These are phyloP conservation scores for Clivina fossor DNA, from an alignment of 2,888 invertebrate species.

Conservation along the genomic window DNA sequence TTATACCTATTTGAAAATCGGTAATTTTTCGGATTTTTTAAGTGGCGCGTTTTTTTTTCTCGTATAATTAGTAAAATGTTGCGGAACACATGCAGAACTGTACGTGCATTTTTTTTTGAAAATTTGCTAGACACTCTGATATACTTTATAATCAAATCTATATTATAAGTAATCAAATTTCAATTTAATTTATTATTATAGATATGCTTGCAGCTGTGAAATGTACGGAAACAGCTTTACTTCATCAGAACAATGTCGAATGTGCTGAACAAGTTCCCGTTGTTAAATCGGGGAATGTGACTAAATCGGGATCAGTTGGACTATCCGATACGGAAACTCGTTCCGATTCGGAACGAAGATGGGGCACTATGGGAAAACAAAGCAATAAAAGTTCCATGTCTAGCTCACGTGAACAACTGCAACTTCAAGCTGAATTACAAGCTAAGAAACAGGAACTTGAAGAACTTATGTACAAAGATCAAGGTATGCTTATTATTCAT, in stretches of 20 bases:
- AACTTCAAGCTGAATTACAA: slow-evolving; percentile 61
- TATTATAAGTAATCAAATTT: not conserved
- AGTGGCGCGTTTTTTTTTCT: too few relatives aligned
- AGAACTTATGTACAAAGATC: slow-evolving; percentile 66
- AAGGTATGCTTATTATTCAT: too few relatives aligned
- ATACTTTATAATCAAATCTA: not conserved
- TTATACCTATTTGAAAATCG: too few relatives aligned
- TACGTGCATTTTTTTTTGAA: too few relatives aligned
- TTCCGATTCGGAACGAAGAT: slow-evolving; percentile 41
- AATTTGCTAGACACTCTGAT: too few relatives aligned
- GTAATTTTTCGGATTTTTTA: too few relatives aligned
- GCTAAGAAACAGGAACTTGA: slow-evolving; percentile 68
- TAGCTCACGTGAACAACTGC: slow-evolving; percentile 59
- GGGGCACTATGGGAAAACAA: slow-evolving; percentile 46
- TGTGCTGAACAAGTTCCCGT: slow-evolving; percentile 37
- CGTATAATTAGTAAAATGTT: too few relatives aligned
- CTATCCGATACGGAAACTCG: slow-evolving; percentile 42
- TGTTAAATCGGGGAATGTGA: slow-evolving; percentile 35
- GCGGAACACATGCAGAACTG: too few relatives aligned
- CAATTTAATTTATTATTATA: not conserved
- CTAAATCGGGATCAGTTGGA: slow-evolving; percentile 32
- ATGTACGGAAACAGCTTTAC: slow-evolving; percentile 45
- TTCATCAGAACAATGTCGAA: slow-evolving; percentile 37
- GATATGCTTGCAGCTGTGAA: slow-evolving; percentile 52
- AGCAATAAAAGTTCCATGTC: slow-evolving; percentile 48